phyloP scores from a whole-genome alignment of 2,888 invertebrate species.

The Agrochola circellaris region DNA sequence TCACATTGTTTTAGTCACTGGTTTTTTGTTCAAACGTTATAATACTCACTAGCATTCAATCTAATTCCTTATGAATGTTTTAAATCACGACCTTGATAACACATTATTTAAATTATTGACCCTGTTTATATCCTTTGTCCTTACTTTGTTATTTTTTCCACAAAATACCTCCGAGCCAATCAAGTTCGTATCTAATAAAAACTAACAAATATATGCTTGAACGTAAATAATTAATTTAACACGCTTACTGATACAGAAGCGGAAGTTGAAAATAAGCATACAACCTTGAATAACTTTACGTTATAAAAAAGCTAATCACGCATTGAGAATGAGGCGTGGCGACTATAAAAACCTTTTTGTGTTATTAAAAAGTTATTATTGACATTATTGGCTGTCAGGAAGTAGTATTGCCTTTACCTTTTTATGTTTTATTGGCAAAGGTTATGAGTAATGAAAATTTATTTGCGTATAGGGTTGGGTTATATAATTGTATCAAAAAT shows the following conservation, averaged over 20 bases:
- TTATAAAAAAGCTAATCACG: slow-evolving; percentile 53
- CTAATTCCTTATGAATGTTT: slow-evolving; percentile 6
- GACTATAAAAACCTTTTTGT: slow-evolving; percentile 57
- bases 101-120: slow-evolving; percentile 25
- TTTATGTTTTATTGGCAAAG: slow-evolving; percentile 37
- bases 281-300: slow-evolving; percentile 56
- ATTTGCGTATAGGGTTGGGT: slow-evolving; percentile 18
- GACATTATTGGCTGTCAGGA: slow-evolving; percentile 55
- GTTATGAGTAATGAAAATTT: slow-evolving; percentile 24
- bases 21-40: background rate
- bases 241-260: slow-evolving; percentile 53
- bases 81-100: slow-evolving; percentile 22
- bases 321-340: slow-evolving; percentile 54
- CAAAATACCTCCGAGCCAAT: background rate
- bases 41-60: background rate
- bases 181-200: slow-evolving; percentile 20
- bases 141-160: slow-evolving; percentile 24
- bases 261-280: slow-evolving; percentile 58
- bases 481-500: slow-evolving; percentile 31
- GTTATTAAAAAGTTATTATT: slow-evolving; percentile 58
- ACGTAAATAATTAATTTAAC: slow-evolving; percentile 64
- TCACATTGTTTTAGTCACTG: background rate
- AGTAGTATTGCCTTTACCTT: slow-evolving; percentile 43
- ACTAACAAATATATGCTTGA: slow-evolving; percentile 37
- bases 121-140: slow-evolving; percentile 40